phyloP scores from a whole-genome alignment of 2,113 vertebrate species.

The Danionella cerebrum region DNA sequence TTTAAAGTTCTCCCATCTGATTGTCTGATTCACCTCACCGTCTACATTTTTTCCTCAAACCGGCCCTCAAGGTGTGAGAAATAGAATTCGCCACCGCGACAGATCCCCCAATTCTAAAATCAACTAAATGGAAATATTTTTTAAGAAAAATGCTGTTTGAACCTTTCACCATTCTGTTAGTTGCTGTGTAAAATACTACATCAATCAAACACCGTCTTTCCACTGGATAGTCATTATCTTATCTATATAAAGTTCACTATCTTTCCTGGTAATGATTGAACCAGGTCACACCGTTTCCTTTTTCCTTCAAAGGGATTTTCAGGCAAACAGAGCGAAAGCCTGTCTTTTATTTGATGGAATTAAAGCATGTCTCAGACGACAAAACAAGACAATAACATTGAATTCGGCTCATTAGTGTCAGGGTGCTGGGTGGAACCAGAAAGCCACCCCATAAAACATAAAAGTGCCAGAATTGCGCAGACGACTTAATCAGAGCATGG shows the following conservation, averaged over 20 bases:
- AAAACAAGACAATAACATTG: constrained; percentile 40
- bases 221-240: neutral
- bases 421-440: constrained; percentile 31
- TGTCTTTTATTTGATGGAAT: constrained; percentile 32
- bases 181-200: too few species aligned
- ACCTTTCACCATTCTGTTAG: too few species aligned
- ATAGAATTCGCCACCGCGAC: too few species aligned
- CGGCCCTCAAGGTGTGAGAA: too few species aligned
- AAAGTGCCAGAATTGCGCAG: constrained; percentile 33
- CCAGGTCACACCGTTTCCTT: neutral
- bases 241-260: neutral
- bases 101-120: too few species aligned
- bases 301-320: neutral
- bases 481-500: neutral
- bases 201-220: neutral
- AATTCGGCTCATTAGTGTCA: constrained; percentile 33
- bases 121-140: too few species aligned
- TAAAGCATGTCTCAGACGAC: constrained; percentile 25
- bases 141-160: too few species aligned
- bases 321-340: neutral
- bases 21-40: too few species aligned
- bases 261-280: neutral
- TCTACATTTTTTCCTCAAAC: too few species aligned
- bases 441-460: constrained; percentile 39
- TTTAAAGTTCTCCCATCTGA: too few species aligned